Percentiles rank a stretch among this genome's conserved stretches.
Conservation (phyloP, 2,797 vertebrate genomes). For the Scolopax rusticola region DNA sequence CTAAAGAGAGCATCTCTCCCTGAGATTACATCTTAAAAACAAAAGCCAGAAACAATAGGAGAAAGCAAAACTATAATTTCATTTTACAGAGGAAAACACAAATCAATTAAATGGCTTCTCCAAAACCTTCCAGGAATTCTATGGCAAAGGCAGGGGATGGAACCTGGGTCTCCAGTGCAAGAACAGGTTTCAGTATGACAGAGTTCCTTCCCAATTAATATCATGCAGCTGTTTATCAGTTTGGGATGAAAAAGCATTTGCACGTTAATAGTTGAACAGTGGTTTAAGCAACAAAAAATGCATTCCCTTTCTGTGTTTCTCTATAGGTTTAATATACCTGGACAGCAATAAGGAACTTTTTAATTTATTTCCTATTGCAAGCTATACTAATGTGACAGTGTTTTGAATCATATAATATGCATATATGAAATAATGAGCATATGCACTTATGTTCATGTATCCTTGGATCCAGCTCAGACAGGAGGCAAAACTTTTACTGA, state of each 20-base stretch:
- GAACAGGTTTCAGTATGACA: not conserved
- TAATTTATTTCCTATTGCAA: not conserved
- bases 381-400: not conserved
- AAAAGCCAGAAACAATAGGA: not conserved
- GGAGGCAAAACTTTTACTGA: not conserved
- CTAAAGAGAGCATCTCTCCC: not conserved
- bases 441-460: not conserved
- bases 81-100: not conserved
- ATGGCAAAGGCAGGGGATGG: not conserved
- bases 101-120: not conserved
- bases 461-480: not conserved
- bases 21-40: not conserved
- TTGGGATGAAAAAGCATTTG: not conserved
- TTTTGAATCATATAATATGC: not conserved
- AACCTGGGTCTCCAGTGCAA: not conserved
- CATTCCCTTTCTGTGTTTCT: not conserved
- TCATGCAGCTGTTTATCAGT: not conserved
- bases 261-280: not conserved
- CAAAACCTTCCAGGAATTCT: not conserved
- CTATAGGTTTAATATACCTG: not conserved
- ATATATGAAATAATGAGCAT: not conserved
- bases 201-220: not conserved
- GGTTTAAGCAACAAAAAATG: not conserved
- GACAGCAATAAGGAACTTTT: not conserved
- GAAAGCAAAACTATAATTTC: not conserved